phyloP scores from a whole-genome alignment of 2,797 vertebrate species.

The Sebastes minor region DNA sequence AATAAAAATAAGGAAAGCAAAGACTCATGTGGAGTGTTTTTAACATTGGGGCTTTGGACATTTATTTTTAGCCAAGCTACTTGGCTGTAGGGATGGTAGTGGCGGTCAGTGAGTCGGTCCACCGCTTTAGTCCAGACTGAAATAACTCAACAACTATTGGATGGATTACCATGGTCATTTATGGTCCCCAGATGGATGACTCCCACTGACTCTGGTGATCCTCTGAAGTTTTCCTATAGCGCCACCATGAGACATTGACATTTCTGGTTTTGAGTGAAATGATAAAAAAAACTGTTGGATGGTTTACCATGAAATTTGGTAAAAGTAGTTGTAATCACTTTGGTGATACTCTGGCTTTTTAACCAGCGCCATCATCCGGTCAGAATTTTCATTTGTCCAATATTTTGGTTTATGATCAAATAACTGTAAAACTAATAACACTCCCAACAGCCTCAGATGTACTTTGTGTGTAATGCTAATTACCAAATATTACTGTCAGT shows the following conservation, averaged over 20 bases:
- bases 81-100: neutral
- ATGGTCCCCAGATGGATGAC: too few relatives aligned
- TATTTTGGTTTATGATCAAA: neutral
- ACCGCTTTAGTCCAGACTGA: neutral
- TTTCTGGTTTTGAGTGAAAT: neutral
- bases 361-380: neutral
- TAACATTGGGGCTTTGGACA: neutral
- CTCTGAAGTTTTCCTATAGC: neutral
- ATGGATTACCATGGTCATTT: neutral
- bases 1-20: neutral
- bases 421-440: neutral
- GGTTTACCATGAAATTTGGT: neutral
- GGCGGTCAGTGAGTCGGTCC: neutral
- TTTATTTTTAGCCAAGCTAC: neutral
- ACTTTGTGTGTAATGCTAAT: neutral
- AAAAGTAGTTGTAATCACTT: neutral
- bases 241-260: neutral
- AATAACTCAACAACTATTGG: neutral
- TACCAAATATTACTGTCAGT: neutral
- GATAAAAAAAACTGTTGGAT: neutral
- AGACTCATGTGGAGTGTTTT: neutral
- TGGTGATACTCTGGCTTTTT: neutral
- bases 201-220: neutral
- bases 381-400: neutral
- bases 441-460: neutral